Percentiles rank a stretch among this genome's conserved stretches.
Evolutionary conservation across 2,113 vertebrate species (phyloP).

Genomic region (Xenus cinereus): DNA sequence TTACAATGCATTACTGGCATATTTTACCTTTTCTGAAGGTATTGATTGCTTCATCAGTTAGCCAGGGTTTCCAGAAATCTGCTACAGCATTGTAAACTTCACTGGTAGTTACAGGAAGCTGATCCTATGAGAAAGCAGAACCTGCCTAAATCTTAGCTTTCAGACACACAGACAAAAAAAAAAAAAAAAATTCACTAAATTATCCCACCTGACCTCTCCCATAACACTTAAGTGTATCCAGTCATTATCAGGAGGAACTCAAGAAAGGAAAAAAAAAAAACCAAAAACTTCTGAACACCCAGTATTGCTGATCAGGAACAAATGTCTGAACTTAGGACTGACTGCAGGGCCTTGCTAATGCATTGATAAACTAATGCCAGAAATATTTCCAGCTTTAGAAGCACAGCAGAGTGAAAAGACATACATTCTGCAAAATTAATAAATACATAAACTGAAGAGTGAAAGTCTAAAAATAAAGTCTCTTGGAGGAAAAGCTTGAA

Average conservation of each 20-base stretch:
- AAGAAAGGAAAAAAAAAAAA: background rate
- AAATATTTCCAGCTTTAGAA: background rate
- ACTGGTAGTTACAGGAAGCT: constrained; percentile 80
- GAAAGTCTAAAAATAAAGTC: background rate
- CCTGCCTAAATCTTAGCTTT: background rate
- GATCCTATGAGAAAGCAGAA: constrained; percentile 81
- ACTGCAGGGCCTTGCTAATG: background rate
- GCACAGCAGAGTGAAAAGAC: background rate
- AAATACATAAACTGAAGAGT: background rate
- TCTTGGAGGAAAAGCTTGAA: background rate
- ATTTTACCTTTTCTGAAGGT: constrained; percentile 86
- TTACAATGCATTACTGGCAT: background rate
- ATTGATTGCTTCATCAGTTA: constrained; percentile 80
- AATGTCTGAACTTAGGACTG: background rate
- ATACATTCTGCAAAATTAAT: background rate
- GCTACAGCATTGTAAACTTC: constrained; percentile 86
- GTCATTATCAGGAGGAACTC: background rate
- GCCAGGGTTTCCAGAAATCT: constrained; percentile 88
- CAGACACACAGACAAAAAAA: background rate
- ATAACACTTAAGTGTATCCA: background rate
- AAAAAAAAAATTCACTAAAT: background rate
- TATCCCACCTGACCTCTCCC: background rate
- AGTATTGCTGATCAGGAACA: background rate
- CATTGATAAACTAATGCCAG: background rate
- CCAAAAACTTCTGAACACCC: background rate